phyloP scores from a whole-genome alignment of 2,797 vertebrate species.

The Siniperca obscura region DNA sequence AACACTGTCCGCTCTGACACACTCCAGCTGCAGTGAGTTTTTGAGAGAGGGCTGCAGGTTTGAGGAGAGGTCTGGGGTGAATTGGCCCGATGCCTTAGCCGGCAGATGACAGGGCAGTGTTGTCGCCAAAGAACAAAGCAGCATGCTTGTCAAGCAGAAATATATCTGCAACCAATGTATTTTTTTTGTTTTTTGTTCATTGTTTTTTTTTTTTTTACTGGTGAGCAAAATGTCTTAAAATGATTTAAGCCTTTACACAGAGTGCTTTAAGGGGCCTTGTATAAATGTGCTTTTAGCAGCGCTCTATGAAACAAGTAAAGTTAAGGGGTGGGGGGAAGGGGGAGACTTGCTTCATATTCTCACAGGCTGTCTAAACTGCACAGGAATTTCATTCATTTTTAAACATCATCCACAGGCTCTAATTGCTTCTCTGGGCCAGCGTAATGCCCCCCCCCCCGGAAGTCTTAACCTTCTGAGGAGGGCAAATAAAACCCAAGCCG shows the following conservation, averaged over 20 bases:
- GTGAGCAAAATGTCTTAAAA: constrained; percentile 62
- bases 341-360: constrained; percentile 53
- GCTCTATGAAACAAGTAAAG: constrained; percentile 53
- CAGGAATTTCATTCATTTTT: constrained; percentile 78
- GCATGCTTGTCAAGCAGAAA: constrained; percentile 40
- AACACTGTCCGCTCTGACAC: constrained; percentile 63
- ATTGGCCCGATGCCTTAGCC: constrained; percentile 34
- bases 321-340: constrained; percentile 37
- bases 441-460: constrained; percentile 33
- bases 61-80: constrained; percentile 39
- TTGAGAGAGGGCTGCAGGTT: constrained; percentile 50
- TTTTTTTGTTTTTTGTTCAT: background rate
- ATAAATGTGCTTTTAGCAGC: constrained; percentile 53
- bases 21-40: constrained; percentile 68
- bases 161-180: constrained; percentile 45
- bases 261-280: constrained; percentile 54
- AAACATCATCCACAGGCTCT: constrained; percentile 74
- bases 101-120: constrained; percentile 34
- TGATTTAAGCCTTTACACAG: constrained; percentile 62
- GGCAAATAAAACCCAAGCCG: constrained; percentile 57
- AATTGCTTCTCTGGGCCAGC: constrained; percentile 63
- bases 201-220: constrained; percentile 39
- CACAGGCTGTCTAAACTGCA: constrained; percentile 53
- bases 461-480: constrained; percentile 44
- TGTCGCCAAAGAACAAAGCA: constrained; percentile 53